Conservation (phyloP, 2,797 vertebrate species). For the Schizopygopsis pylzovi region DNA sequence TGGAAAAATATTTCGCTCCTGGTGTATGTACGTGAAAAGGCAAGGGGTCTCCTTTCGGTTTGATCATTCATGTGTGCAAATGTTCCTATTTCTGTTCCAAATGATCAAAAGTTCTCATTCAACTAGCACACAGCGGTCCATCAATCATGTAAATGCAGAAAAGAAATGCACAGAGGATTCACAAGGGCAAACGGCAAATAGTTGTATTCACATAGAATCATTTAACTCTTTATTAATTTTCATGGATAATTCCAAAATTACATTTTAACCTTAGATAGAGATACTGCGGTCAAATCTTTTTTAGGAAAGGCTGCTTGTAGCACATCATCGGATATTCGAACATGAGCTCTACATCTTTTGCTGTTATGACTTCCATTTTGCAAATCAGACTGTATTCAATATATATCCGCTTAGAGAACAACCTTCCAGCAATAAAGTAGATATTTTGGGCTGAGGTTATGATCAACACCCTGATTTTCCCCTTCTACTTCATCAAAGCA, state of each 20-base stretch:
- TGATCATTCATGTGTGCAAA: constrained; percentile 72
- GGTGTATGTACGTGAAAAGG: constrained; percentile 58
- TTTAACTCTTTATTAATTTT: constrained; percentile 51
- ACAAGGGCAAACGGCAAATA: constrained; percentile 62
- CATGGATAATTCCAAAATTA: constrained; percentile 2
- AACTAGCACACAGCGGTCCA: constrained; percentile 59
- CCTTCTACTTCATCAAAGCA: constrained; percentile 57
- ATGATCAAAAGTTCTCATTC: constrained; percentile 67
- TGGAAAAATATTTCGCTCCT: constrained; percentile 64
- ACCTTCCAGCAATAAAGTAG: constrained; percentile 53
- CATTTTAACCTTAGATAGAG: constrained; percentile 10
- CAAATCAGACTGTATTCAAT: not conserved
- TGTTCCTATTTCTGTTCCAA: constrained; percentile 71
- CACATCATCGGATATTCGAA: not conserved
- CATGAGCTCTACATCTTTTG: constrained; percentile 26
- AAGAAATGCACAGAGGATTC: constrained; percentile 62
- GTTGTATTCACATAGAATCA: constrained; percentile 67
- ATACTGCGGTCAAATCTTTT: constrained; percentile 15
- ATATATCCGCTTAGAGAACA: not conserved
- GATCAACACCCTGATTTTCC: constrained; percentile 54
- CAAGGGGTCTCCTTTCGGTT: constrained; percentile 68
- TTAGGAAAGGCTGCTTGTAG: not conserved
- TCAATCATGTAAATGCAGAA: constrained; percentile 55
- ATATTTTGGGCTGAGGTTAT: constrained; percentile 55
- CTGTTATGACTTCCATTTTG: constrained; percentile 18